Evolutionary conservation across 2,797 vertebrate genomes (phyloP).

Genomic region (Myripristis murdjan): DNA sequence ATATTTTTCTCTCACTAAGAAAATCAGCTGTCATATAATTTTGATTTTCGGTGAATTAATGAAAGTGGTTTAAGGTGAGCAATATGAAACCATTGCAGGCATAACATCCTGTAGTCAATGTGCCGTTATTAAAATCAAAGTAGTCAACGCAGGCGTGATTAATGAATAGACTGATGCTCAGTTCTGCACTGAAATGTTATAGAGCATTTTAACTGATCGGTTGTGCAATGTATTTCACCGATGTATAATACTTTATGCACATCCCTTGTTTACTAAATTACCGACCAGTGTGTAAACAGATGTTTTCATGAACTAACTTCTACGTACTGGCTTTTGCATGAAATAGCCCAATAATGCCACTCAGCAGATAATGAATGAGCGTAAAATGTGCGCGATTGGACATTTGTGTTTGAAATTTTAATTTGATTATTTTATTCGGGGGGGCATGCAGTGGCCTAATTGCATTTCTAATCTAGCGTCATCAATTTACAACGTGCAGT

Average conservation of each 20-base stretch:
- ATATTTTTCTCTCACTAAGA: neutral
- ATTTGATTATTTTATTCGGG: neutral
- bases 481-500: conserved; percentile 55
- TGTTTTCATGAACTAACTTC: neutral
- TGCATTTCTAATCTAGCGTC: conserved; percentile 43
- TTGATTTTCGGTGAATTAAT: no score
- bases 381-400: no score
- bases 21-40: neutral
- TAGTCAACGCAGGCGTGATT: neutral
- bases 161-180: conserved; percentile 4
- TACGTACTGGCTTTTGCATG: neutral
- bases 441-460: conserved; percentile 4
- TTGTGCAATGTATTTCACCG: conserved; percentile 3
- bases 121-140: neutral
- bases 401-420: neutral
- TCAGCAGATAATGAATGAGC: neutral
- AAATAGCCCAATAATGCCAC: neutral
- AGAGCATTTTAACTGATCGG: neutral
- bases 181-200: neutral
- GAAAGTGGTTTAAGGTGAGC: neutral
- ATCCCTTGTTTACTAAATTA: no score
- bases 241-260: neutral
- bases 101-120: neutral
- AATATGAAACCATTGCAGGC: neutral
- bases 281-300: conserved; percentile 8